Conservation (phyloP, 2,797 vertebrate genomes). For the Sphaeramia orbicularis region DNA sequence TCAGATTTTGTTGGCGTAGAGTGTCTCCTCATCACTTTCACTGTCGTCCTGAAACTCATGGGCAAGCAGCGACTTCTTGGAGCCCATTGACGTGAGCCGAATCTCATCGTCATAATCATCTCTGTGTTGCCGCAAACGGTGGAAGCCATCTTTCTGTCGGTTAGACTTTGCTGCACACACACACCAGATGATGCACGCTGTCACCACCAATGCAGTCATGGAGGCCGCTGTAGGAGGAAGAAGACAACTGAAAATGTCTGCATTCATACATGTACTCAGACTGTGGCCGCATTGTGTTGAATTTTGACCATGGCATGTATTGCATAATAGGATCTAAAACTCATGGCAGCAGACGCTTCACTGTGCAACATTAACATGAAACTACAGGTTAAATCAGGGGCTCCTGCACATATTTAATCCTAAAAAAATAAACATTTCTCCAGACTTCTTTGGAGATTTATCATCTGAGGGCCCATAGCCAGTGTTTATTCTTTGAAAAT, state of each 20-base stretch:
- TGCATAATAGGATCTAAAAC: neutral
- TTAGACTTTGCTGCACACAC: slow-evolving; percentile 97
- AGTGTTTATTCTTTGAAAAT: too few species aligned
- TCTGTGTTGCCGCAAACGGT: slow-evolving; percentile 94
- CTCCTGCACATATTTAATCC: too few species aligned
- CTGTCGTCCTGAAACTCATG: slow-evolving; percentile 98
- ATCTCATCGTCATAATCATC: slow-evolving; percentile 98
- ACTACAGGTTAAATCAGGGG: neutral
- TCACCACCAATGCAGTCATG: slow-evolving; percentile 95
- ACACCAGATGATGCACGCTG: slow-evolving; percentile 97
- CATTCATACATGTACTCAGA: neutral
- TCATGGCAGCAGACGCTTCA: neutral
- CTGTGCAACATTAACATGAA: neutral
- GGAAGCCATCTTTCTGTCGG: slow-evolving; percentile 96
- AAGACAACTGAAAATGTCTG: slow-evolving; percentile 13
- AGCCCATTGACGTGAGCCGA: slow-evolving; percentile 94
- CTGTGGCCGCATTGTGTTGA: neutral
- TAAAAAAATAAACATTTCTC: too few species aligned
- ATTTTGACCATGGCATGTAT: neutral
- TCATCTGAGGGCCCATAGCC: too few species aligned
- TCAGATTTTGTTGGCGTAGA: slow-evolving; percentile 98
- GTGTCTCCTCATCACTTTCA: slow-evolving; percentile 97
- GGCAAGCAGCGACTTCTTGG: slow-evolving; percentile 96
- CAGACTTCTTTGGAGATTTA: too few species aligned
- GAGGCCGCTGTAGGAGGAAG: slow-evolving; percentile 87